phyloP scores from a whole-genome alignment of 2,113 vertebrate species.

The Ctenomys sociabilis region DNA sequence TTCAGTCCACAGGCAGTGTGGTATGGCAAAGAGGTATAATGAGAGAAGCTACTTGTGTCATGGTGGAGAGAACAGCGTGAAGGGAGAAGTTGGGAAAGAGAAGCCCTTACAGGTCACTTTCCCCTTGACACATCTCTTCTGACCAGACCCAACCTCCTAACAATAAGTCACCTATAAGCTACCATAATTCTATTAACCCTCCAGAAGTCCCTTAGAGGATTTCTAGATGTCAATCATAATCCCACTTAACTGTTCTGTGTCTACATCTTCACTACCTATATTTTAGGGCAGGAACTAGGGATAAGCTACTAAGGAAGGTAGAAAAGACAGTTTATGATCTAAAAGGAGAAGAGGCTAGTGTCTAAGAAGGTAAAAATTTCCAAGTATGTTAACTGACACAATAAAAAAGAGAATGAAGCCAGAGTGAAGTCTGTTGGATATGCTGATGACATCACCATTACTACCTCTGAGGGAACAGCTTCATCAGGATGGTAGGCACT shows the following conservation, averaged over 20 bases:
- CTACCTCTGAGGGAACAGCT: not conserved
- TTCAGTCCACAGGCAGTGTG: not conserved
- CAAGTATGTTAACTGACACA: not conserved
- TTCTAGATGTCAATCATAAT: not conserved
- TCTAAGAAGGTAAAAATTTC: slow-evolving; percentile 49
- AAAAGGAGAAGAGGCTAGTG: slow-evolving; percentile 1
- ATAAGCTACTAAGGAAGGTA: not conserved
- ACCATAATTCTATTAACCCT: not conserved
- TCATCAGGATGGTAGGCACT: not conserved
- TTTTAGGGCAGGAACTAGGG: not conserved
- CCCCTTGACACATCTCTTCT: not conserved
- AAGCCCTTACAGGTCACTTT: not conserved
- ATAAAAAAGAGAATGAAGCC: not conserved
- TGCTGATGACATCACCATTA: not conserved
- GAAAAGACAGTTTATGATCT: not conserved
- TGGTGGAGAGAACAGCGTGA: not conserved
- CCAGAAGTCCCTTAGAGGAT: not conserved
- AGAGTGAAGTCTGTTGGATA: not conserved
- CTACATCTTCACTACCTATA: not conserved
- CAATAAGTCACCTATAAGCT: not conserved
- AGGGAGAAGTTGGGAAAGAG: not conserved
- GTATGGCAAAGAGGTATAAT: not conserved
- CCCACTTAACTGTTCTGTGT: not conserved
- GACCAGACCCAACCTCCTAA: not conserved
- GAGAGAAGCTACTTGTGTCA: not conserved